phyloP scores from a whole-genome alignment of 2,888 invertebrate genomes.

The Tachina lurida region DNA sequence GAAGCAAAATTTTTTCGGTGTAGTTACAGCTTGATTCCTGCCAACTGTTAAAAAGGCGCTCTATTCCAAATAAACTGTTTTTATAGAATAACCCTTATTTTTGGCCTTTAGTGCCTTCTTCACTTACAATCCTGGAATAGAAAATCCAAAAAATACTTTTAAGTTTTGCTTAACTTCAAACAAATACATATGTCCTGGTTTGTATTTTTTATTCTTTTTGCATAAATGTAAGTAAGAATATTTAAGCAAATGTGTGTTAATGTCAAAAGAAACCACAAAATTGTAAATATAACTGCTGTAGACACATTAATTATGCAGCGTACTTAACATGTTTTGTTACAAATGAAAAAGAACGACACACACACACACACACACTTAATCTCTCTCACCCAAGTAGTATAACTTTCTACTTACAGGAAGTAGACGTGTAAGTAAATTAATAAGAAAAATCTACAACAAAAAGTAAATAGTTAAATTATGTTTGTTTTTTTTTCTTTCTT shows the following conservation, averaged over 20 bases:
- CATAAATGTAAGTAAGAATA: background rate
- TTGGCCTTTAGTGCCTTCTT: background rate
- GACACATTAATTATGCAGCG: conserved; percentile 67
- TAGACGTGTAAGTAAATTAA: conserved; percentile 7
- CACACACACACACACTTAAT: background rate
- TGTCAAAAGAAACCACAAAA: conserved; percentile 62
- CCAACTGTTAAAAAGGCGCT: too few species aligned
- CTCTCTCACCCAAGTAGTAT: background rate
- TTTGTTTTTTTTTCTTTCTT: too few species aligned
- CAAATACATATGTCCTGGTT: conserved; percentile 17
- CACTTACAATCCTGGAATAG: too few species aligned
- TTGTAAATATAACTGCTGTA: conserved; percentile 68
- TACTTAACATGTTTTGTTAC: conserved; percentile 27
- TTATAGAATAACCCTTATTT: too few species aligned
- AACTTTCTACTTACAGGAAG: background rate
- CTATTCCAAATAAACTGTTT: too few species aligned
- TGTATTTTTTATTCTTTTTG: background rate
- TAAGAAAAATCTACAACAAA: conserved; percentile 11
- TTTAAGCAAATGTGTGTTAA: conserved; percentile 9
- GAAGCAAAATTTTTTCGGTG: too few species aligned
- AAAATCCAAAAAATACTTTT: background rate
- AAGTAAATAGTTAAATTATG: background rate
- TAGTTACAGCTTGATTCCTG: too few species aligned
- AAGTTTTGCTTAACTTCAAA: conserved; percentile 25
- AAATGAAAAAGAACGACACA: conserved; percentile 3